Percentiles rank a stretch among this genome's conserved stretches.
These are phyloP conservation scores for Phorcus lineatus DNA, from an alignment of 2,888 invertebrate genomes.

Conservation along the genomic window DNA sequence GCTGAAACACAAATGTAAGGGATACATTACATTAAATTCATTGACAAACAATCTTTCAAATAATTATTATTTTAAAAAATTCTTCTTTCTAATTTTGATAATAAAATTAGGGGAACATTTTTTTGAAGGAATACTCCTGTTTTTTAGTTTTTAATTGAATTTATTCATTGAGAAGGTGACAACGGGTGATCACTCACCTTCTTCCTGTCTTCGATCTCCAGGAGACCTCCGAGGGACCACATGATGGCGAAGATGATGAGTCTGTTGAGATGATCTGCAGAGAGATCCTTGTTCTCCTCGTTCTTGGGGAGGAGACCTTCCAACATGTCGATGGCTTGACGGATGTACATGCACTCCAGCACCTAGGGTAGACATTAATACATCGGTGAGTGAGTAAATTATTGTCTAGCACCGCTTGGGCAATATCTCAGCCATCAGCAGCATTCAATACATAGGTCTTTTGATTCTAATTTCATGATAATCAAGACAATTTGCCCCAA, in stretches of 20 bases:
- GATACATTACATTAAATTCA: no score
- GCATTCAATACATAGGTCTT: no score
- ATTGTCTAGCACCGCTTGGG: no score
- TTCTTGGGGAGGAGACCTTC: constrained; percentile 88
- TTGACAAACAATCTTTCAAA: no score
- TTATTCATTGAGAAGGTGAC: neutral
- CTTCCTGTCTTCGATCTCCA: constrained; percentile 88
- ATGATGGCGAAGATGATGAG: constrained; percentile 90
- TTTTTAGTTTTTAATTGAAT: neutral
- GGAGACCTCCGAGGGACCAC: constrained; percentile 93
- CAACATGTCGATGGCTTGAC: constrained; percentile 82
- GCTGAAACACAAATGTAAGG: constrained; percentile 46
- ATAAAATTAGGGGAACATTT: no score
- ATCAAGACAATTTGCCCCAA: no score
- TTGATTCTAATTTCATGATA: no score
- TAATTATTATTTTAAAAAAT: no score
- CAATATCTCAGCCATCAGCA: no score
- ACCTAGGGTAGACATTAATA: constrained; percentile 78
- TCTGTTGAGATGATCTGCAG: constrained; percentile 85
- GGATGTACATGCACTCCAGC: constrained; percentile 91
- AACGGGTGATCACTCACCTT: constrained; percentile 78
- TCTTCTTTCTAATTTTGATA: no score
- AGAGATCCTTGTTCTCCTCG: constrained; percentile 75
- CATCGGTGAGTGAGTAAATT: no score
- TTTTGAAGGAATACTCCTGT: no score